Evolutionary conservation across 2,797 vertebrate genomes (phyloP), one percentile per base, ranked within the genome.

Genomic region (Rousettus madagascariensis): DNA sequence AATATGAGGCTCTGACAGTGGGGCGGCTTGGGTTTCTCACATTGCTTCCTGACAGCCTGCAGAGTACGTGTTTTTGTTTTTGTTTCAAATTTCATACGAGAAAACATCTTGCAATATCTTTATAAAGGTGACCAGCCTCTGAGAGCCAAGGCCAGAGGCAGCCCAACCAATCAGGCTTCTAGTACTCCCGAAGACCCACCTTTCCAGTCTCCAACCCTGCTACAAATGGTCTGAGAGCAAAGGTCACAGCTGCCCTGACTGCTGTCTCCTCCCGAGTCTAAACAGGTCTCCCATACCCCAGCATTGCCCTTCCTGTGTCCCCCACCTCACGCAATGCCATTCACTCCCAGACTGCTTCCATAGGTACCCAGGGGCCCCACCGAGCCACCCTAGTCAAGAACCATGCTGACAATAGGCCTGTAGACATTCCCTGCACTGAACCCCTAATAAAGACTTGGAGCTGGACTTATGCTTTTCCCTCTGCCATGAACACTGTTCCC

Each of bases 1-100:
- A 74, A 80, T 77, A 78, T 53, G 95, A 97, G 96, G 86, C 61
- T 36, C 33, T 84, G 87, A 49, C 28, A 78, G 61, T 8, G 26
- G 93, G 71, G 33, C 30, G 33, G 93, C 83, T 98, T 86, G 16
- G 71, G 96, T 96, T 98, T 96, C 97, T 95, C 95, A 3, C 1
- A 17, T 28, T 19, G 74, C 97, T 98, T 97, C 93, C 96, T 91
- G 95, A 80, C 53, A 71, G 90, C 57, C 91, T 65, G 49, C 11
- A 30, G 95, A 11, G 24, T 38, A 28, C 49, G 72, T 84, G 36
- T n/a, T 65, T 75, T 66, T 79, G 55, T 57, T 90, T 90, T 69
- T 59, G 57, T 63, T 83, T 30, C 46, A 15, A 66, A 86, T 90
- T 90, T 90, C 90, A 63, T 24, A 41, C 0, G 2, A 82, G 86